Evolutionary conservation across 1,140 invertebrate genomes (phyloP), one percentile per base, ranked within the genome.

Genomic region (Aleiodes sp.): DNA sequence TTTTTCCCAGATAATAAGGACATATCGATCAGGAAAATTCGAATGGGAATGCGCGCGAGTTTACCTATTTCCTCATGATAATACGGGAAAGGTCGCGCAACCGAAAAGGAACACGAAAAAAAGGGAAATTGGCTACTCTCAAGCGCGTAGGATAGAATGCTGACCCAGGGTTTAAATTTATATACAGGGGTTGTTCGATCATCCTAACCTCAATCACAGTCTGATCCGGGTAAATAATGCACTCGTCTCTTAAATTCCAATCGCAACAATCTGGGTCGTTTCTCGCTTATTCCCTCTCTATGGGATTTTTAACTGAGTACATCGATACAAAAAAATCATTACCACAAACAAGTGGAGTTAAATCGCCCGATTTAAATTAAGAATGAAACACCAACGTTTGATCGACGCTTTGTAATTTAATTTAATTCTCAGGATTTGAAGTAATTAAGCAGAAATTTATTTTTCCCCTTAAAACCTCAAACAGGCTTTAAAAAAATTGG

Each of bases 291-390:
- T 37, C 24, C 33, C 14, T 19, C 33, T 35, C 9, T 24, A 26
- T 7, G n/a, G 28, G 24, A 52, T 24, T 52, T 63, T 63, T 26
- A 2, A 63, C 12, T 33, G 4, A 31, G 1, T 61, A 12, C 59
- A 37, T 21, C 3, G 7, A 69, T 28, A 62, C 41, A n/a, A 35
- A 52, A 63, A 70, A 70, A 70, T 70, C 68, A 64, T 70, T 70
- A 57, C 68, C 63, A 37, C 59, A 62, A 71, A 71, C 41, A 71
- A 67, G 26, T 63, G 46, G 28, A 73, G 52, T 67, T 56, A n/a
- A 29, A 52, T n/a, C n/a, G n/a, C 19, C 41, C 12, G 35, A 41
- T 16, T 19, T n/a, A 16, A 4, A 46, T 8, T 16, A n/a, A 46
- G 41, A 16, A 46, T n/a, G 12, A n/a, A n/a, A n/a, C n/a, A n/a